Base-by-base conservation (phyloP, 1,140 invertebrate genomes). In the Drosophila melanogaster region DNA sequence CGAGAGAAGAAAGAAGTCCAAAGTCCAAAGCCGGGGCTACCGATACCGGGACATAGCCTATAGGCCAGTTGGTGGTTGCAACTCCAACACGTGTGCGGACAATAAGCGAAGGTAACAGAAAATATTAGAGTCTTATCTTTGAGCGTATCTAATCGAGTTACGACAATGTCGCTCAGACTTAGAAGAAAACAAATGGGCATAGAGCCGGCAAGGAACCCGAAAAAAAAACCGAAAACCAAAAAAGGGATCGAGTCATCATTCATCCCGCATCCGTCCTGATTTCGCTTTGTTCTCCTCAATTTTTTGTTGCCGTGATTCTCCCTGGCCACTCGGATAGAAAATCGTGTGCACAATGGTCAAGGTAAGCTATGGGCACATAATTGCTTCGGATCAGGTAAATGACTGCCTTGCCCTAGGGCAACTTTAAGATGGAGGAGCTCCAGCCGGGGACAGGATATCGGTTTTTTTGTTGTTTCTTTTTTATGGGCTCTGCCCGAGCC, bases 21-120 rank as follows among this genome's bases (percentile, higher is more conserved):
- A n/a, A 30, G 30, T n/a, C 46, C 46, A 43, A 55, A 44, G 33
- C 33, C 59, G 59, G 54, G 57, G 44, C 79, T 83, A 75, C 62
- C 69, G 79, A 66, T 43, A n/a, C n/a, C n/a, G 60, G 55, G 38
- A 43, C 26, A 46, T 43, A 54, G 55, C 24, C 55, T 58, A 61
- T 26, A 11, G 10, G 33, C 12, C 35, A 26, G 26, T 15, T 14
- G 44, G 59, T 14, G 44, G 59, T 66, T 19, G 17, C 17, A 44
- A 15, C 17, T 90, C 51, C 78, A 90, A 90, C 89, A 90, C 89
- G 89, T 90, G 89, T 90, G 89, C 89, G 56, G 58, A 90, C 89
- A 90, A 90, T 91, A 77, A 79, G 84, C 73, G n/a, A 43, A 65
- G 79, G 79, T 61, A 71, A 84, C 62, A 76, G 60, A 59, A 62